Evolutionary conservation across 2,113 vertebrate species (phyloP).

Genomic region (Synchiropus splendidus): DNA sequence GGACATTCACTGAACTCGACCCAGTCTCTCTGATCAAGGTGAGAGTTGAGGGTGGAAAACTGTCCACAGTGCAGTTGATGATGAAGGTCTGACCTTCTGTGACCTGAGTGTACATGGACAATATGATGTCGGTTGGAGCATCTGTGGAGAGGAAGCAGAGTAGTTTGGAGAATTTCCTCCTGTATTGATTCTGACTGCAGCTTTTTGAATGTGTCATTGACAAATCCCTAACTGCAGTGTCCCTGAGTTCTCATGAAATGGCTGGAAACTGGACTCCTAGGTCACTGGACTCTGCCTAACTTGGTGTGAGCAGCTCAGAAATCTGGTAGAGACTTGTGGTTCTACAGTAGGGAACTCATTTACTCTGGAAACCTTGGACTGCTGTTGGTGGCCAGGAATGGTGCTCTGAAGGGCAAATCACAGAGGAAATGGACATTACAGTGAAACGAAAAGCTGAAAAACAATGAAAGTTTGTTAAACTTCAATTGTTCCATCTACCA

Average conservation of each 20-base stretch:
- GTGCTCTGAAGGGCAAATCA: too few species aligned
- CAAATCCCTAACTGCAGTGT: not conserved
- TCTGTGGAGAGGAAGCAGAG: conserved; percentile 35
- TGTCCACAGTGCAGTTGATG: conserved; percentile 36
- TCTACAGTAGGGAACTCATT: too few species aligned
- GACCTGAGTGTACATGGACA: conserved; percentile 21
- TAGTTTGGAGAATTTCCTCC: not conserved
- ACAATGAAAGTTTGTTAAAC: not conserved
- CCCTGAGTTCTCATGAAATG: not conserved
- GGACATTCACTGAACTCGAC: fast-evolving
- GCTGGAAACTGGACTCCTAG: not conserved
- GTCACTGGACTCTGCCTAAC: too few species aligned
- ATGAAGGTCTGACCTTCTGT: conserved; percentile 10
- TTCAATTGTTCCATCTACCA: not conserved
- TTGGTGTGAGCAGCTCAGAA: too few species aligned
- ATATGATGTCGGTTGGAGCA: conserved; percentile 19
- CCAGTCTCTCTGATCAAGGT: not conserved
- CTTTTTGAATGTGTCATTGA: not conserved
- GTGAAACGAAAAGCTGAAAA: not conserved
- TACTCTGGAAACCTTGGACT: too few species aligned
- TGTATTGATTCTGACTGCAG: not conserved
- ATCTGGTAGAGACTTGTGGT: too few species aligned
- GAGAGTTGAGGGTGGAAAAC: conserved; percentile 9
- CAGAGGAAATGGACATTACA: too few species aligned
- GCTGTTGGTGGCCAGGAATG: too few species aligned